Evolutionary conservation across 2,797 vertebrate genomes (phyloP).

Genomic region (Eidolon dupreanum): DNA sequence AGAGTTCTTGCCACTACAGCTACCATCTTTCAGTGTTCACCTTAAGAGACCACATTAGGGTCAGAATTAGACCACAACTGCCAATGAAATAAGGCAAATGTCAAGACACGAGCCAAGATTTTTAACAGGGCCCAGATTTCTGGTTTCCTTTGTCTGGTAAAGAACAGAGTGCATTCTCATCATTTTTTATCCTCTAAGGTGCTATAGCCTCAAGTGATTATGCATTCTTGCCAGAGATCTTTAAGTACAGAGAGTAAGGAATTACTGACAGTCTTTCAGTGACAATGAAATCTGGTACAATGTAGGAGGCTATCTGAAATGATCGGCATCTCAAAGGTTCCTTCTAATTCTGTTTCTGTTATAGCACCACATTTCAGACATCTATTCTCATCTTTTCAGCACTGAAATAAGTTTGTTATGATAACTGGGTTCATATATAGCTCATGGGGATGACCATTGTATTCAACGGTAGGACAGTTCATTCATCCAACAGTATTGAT

Average conservation of each 20-base stretch:
- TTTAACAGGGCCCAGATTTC: background rate
- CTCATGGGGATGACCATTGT: background rate
- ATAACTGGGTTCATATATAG: background rate
- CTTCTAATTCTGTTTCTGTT: background rate
- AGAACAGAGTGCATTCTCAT: background rate
- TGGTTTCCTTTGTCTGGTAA: background rate
- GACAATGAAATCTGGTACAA: fast-evolving
- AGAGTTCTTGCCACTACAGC: background rate
- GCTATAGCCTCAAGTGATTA: background rate
- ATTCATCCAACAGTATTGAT: background rate
- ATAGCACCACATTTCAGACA: background rate
- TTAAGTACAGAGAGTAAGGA: background rate
- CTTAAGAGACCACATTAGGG: background rate
- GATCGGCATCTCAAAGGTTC: background rate
- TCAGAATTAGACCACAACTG: background rate
- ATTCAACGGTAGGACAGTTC: background rate
- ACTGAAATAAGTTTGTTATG: background rate
- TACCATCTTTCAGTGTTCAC: fast-evolving
- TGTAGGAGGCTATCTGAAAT: background rate
- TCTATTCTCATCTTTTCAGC: background rate
- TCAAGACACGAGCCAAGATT: background rate
- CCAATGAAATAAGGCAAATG: background rate
- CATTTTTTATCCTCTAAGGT: background rate
- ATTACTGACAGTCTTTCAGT: background rate
- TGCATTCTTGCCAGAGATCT: background rate